Evolutionary conservation across 2,888 invertebrate genomes (phyloP), one percentile per base, ranked within the genome.

Genomic region (Oscheius sp.): DNA sequence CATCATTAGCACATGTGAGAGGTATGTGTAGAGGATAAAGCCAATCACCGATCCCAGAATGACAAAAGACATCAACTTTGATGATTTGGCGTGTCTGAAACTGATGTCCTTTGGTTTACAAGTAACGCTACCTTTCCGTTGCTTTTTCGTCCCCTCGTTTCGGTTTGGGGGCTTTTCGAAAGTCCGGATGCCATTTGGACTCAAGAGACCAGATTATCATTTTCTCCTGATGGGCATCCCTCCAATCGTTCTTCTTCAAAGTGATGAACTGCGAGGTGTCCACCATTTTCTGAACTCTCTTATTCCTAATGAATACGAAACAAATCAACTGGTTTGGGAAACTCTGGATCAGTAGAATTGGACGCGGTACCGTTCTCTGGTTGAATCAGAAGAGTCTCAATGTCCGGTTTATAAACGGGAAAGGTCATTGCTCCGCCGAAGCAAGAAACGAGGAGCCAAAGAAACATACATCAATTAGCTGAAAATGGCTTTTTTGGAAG

Each of bases 11-110:
- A 84, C 83, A 68, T 84, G 84, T 9, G 80, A 77, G 48, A 84
- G 75, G 70, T 84, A 84, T 68, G 83, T 83, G 76, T 84, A 84
- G 10, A 84, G 73, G 11, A 84, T 80, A 76, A 84, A 84, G 53
- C 81, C 84, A 70, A 84, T 83, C 21, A 84, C 84, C 0, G 82
- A 78, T 11, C 84, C 84, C 48, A 84, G 73, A 51, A 84, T 84
- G 42, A 81, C 76, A 50, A 84, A 84, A 4, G 82, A 83, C 81
- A 83, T 82, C 42, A 82, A 47, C 73, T 81, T 78, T 13, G 84
- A 83, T 1, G 84, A 82, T 50, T 73, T 75, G 55, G 82, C 73
- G 47, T 76, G 73, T 21, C 83, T 83, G 75, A 35, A 21, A 21
- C 21, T 21, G 21, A 21, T 21, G 21, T 48, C 37, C 4, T 4